Conservation (phyloP, 2,797 vertebrate species). For the Sebastes flavidus region DNA sequence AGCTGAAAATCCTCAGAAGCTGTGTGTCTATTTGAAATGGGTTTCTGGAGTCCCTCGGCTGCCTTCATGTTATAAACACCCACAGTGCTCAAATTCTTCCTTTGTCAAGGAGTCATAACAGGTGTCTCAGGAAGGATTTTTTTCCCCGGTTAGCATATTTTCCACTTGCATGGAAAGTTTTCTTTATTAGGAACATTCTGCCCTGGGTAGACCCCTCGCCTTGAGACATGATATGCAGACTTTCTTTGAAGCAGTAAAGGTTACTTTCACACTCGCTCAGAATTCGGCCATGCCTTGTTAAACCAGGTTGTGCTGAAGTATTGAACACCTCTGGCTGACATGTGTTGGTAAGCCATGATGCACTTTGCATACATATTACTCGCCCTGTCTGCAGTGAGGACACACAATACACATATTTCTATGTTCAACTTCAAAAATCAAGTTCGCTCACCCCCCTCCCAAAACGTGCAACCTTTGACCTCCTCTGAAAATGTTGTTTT, state of each 20-base stretch:
- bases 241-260: constrained; percentile 81
- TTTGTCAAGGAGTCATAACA: constrained; percentile 82
- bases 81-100: constrained; percentile 79
- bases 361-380: constrained; percentile 61
- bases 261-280: constrained; percentile 77
- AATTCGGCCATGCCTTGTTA: constrained; percentile 71
- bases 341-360: constrained; percentile 60
- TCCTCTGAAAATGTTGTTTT: neutral
- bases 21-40: constrained; percentile 78
- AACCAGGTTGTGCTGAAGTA: constrained; percentile 58
- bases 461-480: constrained; percentile 29
- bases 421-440: neutral
- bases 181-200: constrained; percentile 71
- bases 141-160: constrained; percentile 74
- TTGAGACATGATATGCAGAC: constrained; percentile 74
- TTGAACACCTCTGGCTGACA: constrained; percentile 63
- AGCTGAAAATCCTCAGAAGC: constrained; percentile 73
- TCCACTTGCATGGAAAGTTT: constrained; percentile 79
- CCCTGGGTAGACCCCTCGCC: constrained; percentile 69
- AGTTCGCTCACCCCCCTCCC: neutral
- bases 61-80: constrained; percentile 81
- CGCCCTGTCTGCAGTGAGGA: constrained; percentile 15
- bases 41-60: constrained; percentile 77
- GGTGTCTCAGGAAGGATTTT: constrained; percentile 77
- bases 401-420: constrained; percentile 15